Base-by-base conservation (phyloP, 2,113 vertebrate species). In the Microcebus ravelobensis region DNA sequence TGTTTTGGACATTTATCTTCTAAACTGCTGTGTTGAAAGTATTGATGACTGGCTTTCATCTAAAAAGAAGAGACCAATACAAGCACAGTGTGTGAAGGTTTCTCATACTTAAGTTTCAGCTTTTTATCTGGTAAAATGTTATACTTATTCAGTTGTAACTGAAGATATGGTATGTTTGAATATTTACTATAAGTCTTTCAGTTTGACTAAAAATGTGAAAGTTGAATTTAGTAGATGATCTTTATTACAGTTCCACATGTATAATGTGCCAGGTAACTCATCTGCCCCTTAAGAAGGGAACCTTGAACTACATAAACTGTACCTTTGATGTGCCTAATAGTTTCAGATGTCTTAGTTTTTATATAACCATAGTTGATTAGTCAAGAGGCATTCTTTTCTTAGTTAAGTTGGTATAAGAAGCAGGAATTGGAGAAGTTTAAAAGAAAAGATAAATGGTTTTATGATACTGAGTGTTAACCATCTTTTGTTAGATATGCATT, bases 81-180 rank as follows among this genome's bases (percentile, higher is more conserved):
- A 87, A 95, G 97, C 96, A 96, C 97, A 96, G 98, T 82, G 0
- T 98, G n/a, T 90, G 98, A 98, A 98, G 98, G 96, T 96, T 96
- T 97, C 81, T 97, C 91, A 95, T 96, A 97, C 96, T 96, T 98
- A 98, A 96, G 91, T 97, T 98, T 98, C 98, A 98, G 98, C 96
- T 98, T 98, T 98, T 97, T 98, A 98, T 97, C 97, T 98, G 98
- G 98, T 98, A 98, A 98, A 98, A 98, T 97, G 98, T 98, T 99
- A 98, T 97, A 98, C 97, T 98, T 97, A 95, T 9, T 98, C 95
- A 97, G 91, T 92, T 93, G 95, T 98, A 97, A 97, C 96, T 97
- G 98, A 98, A 98, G 96, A 97, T 97, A 93, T 92, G 92, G 96
- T 97, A 18, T 97, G 96, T 98, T 90, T 98, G 96, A 98, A 95